Evolutionary conservation across 2,888 invertebrate species (phyloP).

Genomic region (Diaphora mendica): DNA sequence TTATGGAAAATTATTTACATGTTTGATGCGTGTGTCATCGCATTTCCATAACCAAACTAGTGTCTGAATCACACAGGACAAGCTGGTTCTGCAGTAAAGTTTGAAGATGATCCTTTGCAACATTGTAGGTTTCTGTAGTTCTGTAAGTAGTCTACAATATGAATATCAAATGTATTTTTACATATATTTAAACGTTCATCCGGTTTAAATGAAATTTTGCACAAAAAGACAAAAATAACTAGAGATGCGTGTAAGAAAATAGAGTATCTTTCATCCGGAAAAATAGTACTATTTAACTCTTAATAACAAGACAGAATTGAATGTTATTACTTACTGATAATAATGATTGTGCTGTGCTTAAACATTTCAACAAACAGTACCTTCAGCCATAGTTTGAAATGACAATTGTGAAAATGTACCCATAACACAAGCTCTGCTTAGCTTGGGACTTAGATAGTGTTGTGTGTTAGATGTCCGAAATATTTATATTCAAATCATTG

Average conservation of each 20-base stretch:
- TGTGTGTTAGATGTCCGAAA: too few relatives aligned
- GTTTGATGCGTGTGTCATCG: background rate
- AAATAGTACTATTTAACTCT: background rate
- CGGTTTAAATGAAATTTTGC: background rate
- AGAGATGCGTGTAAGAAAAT: background rate
- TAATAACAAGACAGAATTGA: too few relatives aligned
- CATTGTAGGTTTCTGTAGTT: background rate
- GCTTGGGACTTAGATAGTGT: too few relatives aligned
- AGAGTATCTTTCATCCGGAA: background rate
- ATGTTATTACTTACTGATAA: too few relatives aligned
- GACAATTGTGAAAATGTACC: background rate
- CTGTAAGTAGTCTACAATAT: background rate
- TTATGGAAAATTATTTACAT: background rate
- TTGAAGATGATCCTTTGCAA: background rate
- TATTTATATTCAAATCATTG: conserved; percentile 11
- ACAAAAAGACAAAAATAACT: background rate
- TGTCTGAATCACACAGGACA: background rate
- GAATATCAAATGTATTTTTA: background rate
- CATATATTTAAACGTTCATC: background rate
- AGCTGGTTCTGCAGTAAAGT: background rate
- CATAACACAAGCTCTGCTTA: too few relatives aligned
- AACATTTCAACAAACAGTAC: background rate
- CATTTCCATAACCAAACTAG: background rate
- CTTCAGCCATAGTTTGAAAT: background rate
- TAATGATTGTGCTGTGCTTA: background rate